Evolutionary conservation across 1,140 invertebrate species (phyloP), one percentile per base, ranked within the genome.

Genomic region (Heliconius himera): DNA sequence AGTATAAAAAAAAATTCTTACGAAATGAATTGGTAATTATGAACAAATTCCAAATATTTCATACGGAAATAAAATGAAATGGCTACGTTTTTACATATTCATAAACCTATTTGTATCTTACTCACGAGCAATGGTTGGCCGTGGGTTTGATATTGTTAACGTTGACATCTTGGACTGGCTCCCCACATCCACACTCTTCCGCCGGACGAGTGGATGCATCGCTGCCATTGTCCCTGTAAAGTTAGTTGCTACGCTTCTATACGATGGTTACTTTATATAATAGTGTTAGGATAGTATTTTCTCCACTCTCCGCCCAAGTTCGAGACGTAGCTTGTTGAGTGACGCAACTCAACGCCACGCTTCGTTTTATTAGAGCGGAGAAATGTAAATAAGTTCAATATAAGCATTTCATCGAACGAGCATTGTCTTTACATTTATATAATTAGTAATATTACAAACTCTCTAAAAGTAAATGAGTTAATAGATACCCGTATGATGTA

Each of bases 191-290:
- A 82, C 84, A 90, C 66, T 95, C 94, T 77, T 94, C 94, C 1
- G 91, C 94, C 36, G 92, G 84, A 46, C 92, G 85, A 22, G 94
- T 95, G 8, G 93, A 95, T n/a, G 94, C 93, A 71, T 94, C 93
- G 88, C 94, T 95, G 85, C 91, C 93, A 89, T 94, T 95, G 90
- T 95, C 94, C 83, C 94, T 95, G 91, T 56, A 95, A 93, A 77
- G 66, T 80, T 76, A 54, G 74, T 76, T 74, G 74, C 73, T 60
- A 81, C 71, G 74, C 74, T 66, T 46, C 56, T 80, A 33, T 74
- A 66, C 56, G 16, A 56, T 16, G 41, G 16, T 77, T 71, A 77
- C n/a, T n/a, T 13, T n/a, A n/a, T 60, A 22, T 60, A 60, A 22
- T 0, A 22, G 54, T 60, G 8, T 60, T 60, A 60, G 26, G 8